Evolutionary conservation across 1,140 invertebrate genomes (phyloP), one percentile per base, ranked within the genome.

Genomic region (Branchinecta lindahli): DNA sequence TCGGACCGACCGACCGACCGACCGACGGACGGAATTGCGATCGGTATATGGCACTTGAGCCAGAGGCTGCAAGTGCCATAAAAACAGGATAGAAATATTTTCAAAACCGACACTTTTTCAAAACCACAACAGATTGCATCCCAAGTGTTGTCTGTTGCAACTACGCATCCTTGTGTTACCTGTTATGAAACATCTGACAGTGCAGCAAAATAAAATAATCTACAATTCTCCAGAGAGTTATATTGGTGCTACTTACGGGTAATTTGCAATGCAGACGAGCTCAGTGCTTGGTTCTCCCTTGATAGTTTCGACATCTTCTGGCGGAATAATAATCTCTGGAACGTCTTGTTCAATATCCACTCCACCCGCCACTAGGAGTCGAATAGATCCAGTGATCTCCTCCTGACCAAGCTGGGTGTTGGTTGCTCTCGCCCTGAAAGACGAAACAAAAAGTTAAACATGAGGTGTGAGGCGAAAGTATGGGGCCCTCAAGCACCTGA

Each of bases 181-280:
- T n/a, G n/a, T n/a, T n/a, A n/a, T n/a, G n/a, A n/a, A n/a, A n/a
- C n/a, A n/a, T n/a, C n/a, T n/a, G n/a, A n/a, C n/a, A n/a, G n/a
- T n/a, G n/a, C n/a, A n/a, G n/a, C n/a, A n/a, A n/a, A n/a, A n/a
- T n/a, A n/a, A n/a, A n/a, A n/a, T n/a, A n/a, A n/a, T n/a, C n/a
- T n/a, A n/a, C n/a, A n/a, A n/a, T n/a, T n/a, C n/a, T n/a, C n/a
- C n/a, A n/a, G n/a, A n/a, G n/a, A n/a, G n/a, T 33, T 33, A 33
- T 33, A 33, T 5, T 3, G 33, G 5, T 3, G 6, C 6, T 68
- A 74, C 72, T 74, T 79, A 86, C 85, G 84, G 85, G 0, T 92
- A 91, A 81, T 96, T 97, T 9, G 91, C 91, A 72, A 96, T 89
- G 77, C 94, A 96, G 76, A 94, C 86, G n/a, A 97, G 80, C 69